phyloP scores from a whole-genome alignment of 2,888 invertebrate genomes.

The Rhamphomyia laevipes region DNA sequence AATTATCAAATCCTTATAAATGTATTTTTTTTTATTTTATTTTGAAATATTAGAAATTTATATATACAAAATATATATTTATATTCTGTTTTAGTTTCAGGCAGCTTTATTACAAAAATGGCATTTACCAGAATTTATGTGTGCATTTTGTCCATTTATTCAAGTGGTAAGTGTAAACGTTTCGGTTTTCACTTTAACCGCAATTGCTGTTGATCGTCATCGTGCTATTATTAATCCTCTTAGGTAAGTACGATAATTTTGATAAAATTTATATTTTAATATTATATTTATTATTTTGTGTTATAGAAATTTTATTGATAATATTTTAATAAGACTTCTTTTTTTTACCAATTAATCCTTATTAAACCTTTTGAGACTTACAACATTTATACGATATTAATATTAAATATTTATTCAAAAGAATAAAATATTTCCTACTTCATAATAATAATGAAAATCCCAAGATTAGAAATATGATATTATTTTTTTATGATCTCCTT shows the following conservation, averaged over 20 bases:
- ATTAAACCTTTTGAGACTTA: no score
- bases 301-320: no score
- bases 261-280: neutral
- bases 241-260: constrained; percentile 42
- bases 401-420: no score
- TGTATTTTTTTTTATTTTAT: neutral
- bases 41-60: no score
- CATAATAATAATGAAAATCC: neutral
- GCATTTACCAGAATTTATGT: constrained; percentile 77
- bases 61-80: no score
- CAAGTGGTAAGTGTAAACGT: constrained; percentile 78
- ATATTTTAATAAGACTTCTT: no score
- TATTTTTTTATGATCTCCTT: no score
- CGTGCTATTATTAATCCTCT: constrained; percentile 63
- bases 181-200: constrained; percentile 78
- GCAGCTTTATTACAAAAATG: constrained; percentile 77
- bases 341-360: no score
- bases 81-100: constrained; percentile 53
- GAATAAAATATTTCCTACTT: neutral
- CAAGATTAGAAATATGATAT: no score
- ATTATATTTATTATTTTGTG: no score
- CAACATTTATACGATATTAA: no score
- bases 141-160: constrained; percentile 78
- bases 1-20: neutral
- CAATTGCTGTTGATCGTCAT: constrained; percentile 77